phyloP scores from a whole-genome alignment of 2,888 invertebrate species.

The Caenorhabditis japonica region DNA sequence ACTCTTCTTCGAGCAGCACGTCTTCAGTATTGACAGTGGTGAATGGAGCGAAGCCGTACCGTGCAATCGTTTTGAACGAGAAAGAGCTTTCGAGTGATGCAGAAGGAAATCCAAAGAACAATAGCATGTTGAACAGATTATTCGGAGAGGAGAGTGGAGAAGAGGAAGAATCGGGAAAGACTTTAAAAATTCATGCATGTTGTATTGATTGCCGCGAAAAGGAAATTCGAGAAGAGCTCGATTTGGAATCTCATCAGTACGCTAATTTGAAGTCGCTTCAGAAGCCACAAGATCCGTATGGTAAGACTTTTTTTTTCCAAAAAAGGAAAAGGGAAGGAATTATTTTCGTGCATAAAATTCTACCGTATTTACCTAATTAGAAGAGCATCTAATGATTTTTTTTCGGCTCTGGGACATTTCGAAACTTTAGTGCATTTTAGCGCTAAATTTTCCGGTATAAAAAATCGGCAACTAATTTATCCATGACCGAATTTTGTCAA shows the following conservation, averaged over 20 bases:
- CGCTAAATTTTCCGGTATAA: too few relatives aligned
- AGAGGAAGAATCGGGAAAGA: conserved; percentile 8
- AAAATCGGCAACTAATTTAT: too few relatives aligned
- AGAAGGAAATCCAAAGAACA: background rate
- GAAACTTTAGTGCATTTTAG: too few relatives aligned
- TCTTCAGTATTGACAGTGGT: conserved; percentile 38
- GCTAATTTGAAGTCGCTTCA: conserved; percentile 24
- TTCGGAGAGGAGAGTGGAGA: conserved; percentile 1
- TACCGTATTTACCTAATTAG: too few relatives aligned
- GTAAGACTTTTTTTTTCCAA: too few relatives aligned
- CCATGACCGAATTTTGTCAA: too few relatives aligned
- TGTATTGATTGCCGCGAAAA: conserved; percentile 50
- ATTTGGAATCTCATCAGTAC: conserved; percentile 40
- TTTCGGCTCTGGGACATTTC: too few relatives aligned
- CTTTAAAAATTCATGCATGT: conserved; percentile 9
- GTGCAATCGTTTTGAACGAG: background rate
- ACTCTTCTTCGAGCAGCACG: conserved; percentile 33
- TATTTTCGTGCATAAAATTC: too few relatives aligned
- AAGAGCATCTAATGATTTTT: too few relatives aligned
- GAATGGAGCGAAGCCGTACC: conserved; percentile 27
- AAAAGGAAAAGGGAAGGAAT: too few relatives aligned
- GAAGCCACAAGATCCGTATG: conserved; percentile 37
- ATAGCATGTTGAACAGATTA: conserved; percentile 1
- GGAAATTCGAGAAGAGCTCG: conserved; percentile 27
- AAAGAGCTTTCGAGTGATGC: background rate